Evolutionary conservation across 2,888 invertebrate genomes (phyloP), one percentile per base, ranked within the genome.

Genomic region (Heteromyza rotundicornis): DNA sequence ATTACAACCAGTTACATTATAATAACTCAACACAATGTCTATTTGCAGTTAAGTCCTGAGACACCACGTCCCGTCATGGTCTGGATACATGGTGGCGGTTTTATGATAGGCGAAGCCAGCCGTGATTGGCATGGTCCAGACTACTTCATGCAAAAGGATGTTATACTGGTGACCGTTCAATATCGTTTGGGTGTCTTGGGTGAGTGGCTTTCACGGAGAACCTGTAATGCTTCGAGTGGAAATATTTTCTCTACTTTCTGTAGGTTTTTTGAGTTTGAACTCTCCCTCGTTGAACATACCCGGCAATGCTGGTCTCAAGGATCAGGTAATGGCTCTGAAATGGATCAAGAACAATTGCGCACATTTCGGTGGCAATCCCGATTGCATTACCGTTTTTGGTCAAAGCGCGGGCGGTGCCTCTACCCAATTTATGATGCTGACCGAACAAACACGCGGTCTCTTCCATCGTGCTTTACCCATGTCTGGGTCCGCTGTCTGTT

Each of bases 231-330:
- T n/a, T n/a, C n/a, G n/a, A n/a, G n/a, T n/a, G n/a, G n/a, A n/a
- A n/a, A n/a, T n/a, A n/a, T n/a, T n/a, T 44, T 22, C n/a, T 8
- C 1, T 40, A 35, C 10, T 16, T 16, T 5, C 16, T 55, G 0
- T 17, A 86, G 86, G 86, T 44, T 86, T 86, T 61, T 70, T 86
- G 14, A 83, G 82, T 57, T 68, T 86, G 1, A 78, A 84, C 32
- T 82, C 85, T 23, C 75, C 83, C 2, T 73, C 77, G 1, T 66
- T 86, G 0, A 82, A 82, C 60, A 81, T 86, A 8, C 85, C 86
- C 2, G 86, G 86, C 1, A 86, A 86, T 71, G 86, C 86, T 2
- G 86, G 84, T 0, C 78, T 86, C 0, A 86, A 86, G 74, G 86
- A 86, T 74, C 84, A 85, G 76, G 81, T 85, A 1, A 66, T 86